These are phyloP conservation scores for Anas georgica DNA, from an alignment of 2,797 vertebrate genomes.

Conservation along the genomic window DNA sequence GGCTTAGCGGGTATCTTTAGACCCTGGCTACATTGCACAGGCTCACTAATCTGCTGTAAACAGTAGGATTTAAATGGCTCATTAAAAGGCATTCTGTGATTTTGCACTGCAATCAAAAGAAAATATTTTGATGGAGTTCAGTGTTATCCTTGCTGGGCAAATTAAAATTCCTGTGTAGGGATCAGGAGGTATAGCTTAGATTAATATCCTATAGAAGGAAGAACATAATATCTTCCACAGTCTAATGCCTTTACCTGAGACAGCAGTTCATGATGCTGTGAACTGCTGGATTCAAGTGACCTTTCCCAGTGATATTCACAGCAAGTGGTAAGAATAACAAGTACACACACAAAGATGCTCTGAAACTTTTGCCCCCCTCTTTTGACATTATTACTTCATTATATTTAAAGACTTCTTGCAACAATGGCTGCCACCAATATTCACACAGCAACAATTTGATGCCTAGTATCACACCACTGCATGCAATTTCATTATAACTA, in stretches of 20 bases:
- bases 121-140: constrained; percentile 30
- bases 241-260: constrained; percentile 66
- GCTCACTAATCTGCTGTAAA: not conserved
- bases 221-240: constrained; percentile 64
- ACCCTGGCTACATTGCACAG: not conserved
- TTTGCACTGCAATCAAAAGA: not conserved
- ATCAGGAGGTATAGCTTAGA: constrained; percentile 46
- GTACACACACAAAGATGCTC: not conserved
- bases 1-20: not conserved
- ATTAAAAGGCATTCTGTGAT: not conserved
- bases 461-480: not conserved
- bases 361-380: not conserved
- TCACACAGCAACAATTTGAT: not conserved
- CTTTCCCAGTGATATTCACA: constrained; percentile 72
- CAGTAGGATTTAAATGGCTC: not conserved
- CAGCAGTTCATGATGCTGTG: constrained; percentile 62
- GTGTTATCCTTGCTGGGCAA: constrained; percentile 1
- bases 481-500: not conserved
- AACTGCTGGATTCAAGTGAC: constrained; percentile 63
- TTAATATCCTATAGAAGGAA: constrained; percentile 47
- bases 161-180: constrained; percentile 54
- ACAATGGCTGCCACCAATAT: not conserved
- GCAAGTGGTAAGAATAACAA: constrained; percentile 63
- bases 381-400: constrained; percentile 47
- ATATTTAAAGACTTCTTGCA: constrained; percentile 55